Evolutionary conservation across 2,113 vertebrate species (phyloP).

Genomic region (Lamprologus lemairii): DNA sequence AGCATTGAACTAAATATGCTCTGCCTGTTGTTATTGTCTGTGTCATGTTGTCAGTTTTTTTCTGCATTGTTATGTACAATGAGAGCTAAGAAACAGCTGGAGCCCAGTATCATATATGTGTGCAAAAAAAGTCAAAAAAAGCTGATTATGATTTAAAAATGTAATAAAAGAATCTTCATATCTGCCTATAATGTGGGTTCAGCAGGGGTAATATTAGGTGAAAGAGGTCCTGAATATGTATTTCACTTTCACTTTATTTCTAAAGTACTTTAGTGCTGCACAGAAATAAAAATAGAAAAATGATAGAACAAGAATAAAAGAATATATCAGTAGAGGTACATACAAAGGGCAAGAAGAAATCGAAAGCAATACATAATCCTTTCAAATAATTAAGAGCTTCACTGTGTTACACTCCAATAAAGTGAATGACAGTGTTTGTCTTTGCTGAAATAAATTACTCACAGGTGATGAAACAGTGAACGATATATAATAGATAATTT

Average conservation of each 20-base stretch:
- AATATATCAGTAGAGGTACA: neutral
- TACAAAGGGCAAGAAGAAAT: neutral
- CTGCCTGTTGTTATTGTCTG: neutral
- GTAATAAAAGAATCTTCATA: rapidly evolving
- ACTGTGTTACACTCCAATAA: neutral
- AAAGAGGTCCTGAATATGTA: neutral
- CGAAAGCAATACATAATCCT: neutral
- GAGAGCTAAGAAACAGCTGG: neutral
- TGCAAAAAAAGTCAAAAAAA: rapidly evolving
- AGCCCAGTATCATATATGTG: neutral
- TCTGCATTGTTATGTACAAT: neutral
- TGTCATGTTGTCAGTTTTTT: neutral
- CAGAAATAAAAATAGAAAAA: neutral
- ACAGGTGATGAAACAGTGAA: neutral
- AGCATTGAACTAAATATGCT: neutral
- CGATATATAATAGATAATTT: neutral
- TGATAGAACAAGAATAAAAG: neutral
- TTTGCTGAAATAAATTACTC: neutral
- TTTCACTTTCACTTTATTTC: neutral
- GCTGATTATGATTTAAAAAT: neutral
- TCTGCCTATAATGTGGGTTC: neutral
- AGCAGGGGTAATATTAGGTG: neutral
- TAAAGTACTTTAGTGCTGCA: rapidly evolving
- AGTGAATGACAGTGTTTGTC: neutral
- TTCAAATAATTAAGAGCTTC: neutral